Conservation (phyloP, 2,797 vertebrate genomes). For the Apodemus agrarius region DNA sequence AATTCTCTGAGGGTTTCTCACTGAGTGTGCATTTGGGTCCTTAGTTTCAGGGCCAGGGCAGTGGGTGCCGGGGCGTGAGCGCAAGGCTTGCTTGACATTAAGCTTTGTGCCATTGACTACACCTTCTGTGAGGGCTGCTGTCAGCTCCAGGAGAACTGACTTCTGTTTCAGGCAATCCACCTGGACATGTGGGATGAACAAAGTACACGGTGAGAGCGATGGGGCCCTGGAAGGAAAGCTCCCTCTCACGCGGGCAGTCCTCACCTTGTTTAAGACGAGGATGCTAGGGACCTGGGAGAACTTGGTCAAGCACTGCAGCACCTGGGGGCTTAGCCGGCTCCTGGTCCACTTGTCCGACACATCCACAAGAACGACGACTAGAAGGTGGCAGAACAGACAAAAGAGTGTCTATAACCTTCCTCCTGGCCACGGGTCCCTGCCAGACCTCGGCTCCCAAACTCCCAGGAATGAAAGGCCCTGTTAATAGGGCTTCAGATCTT, state of each 20-base stretch:
- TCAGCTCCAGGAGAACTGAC: slow-evolving; percentile 90
- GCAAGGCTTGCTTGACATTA: slow-evolving; percentile 68
- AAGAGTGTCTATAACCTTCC: slow-evolving; percentile 6
- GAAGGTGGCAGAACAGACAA: neutral
- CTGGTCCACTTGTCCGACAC: slow-evolving; percentile 93
- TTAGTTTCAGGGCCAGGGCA: neutral
- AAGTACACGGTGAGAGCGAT: neutral
- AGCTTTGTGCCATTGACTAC: slow-evolving; percentile 91
- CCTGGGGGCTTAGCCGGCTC: slow-evolving; percentile 89
- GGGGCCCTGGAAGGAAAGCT: neutral
- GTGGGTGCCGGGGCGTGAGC: rapidly evolving
- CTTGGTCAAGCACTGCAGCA: slow-evolving; percentile 91
- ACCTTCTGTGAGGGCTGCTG: slow-evolving; percentile 91
- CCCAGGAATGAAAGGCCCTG: neutral
- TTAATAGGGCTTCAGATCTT: slow-evolving; percentile 17
- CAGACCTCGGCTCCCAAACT: slow-evolving; percentile 15
- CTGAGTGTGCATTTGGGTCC: slow-evolving; percentile 38
- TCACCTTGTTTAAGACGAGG: slow-evolving; percentile 97
- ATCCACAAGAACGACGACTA: slow-evolving; percentile 96
- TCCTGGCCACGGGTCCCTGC: neutral
- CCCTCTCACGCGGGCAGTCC: neutral
- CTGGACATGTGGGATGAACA: slow-evolving; percentile 81
- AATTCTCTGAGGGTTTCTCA: slow-evolving; percentile 75
- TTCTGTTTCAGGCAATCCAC: slow-evolving; percentile 94
- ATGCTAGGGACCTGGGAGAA: slow-evolving; percentile 91